These are phyloP conservation scores for Hippopotamus amphibius DNA, from an alignment of 2,113 vertebrate genomes.

Conservation along the genomic window DNA sequence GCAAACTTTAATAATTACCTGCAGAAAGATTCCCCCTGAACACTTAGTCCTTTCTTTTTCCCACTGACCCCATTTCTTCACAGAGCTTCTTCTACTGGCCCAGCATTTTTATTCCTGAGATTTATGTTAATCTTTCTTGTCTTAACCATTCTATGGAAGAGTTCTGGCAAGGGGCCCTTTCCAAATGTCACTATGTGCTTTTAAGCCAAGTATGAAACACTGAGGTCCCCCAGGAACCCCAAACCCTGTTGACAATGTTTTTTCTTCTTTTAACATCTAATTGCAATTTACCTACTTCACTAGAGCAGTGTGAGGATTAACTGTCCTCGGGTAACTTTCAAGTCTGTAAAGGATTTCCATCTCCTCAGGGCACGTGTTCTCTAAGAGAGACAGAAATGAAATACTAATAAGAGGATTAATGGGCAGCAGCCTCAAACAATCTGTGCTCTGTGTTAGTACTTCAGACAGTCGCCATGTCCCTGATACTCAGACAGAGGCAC, in stretches of 20 bases:
- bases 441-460: neutral
- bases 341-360: conserved; percentile 53
- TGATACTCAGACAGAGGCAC: conserved; percentile 19
- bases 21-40: neutral
- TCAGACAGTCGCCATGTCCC: neutral
- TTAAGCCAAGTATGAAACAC: conserved; percentile 52
- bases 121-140: conserved; percentile 50
- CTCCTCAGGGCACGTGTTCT: conserved; percentile 49
- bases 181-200: conserved; percentile 61
- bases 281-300: conserved; percentile 56
- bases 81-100: neutral
- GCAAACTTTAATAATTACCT: neutral
- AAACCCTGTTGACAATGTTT: conserved; percentile 55
- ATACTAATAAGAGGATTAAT: conserved; percentile 50
- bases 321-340: conserved; percentile 37
- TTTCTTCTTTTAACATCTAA: conserved; percentile 51
- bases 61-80: neutral
- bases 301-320: conserved; percentile 42
- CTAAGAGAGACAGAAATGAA: conserved; percentile 64
- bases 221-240: neutral
- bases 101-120: conserved; percentile 20
- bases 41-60: neutral
- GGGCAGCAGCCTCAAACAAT: neutral
- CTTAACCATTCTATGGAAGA: conserved; percentile 25
- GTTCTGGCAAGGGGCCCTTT: conserved; percentile 55